Percentiles rank a stretch among this genome's conserved stretches.
Evolutionary conservation across 35 echinoderm and acorn worm genomes (phyloP).

Genomic region (Anneissia japonica): DNA sequence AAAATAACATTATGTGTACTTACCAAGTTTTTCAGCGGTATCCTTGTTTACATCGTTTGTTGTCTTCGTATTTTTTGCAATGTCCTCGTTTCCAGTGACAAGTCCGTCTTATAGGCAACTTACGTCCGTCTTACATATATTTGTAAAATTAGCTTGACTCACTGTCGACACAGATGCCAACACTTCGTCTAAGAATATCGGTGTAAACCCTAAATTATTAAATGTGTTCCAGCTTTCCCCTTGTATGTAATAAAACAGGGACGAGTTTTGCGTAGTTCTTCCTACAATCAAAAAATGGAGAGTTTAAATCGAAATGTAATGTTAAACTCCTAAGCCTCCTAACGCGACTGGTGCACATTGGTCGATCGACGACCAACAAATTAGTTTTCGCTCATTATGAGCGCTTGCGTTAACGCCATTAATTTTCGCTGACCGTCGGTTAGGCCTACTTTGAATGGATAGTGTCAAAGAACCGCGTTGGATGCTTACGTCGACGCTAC

Average conservation of each 20-base stretch:
- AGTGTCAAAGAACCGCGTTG: too few species aligned
- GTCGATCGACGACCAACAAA: too few species aligned
- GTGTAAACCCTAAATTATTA: conserved; percentile 21
- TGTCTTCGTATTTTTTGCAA: not conserved
- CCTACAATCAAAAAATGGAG: not conserved
- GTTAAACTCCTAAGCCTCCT: too few species aligned
- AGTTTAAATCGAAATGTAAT: too few species aligned
- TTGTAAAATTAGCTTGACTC: not conserved
- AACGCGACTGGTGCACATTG: too few species aligned
- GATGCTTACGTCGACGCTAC: too few species aligned
- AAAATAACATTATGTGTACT: too few species aligned
- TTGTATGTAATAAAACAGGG: conserved; percentile 23
- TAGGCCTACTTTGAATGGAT: too few species aligned
- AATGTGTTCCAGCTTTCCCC: conserved; percentile 23
- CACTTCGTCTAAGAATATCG: conserved; percentile 43
- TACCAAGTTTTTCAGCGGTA: not conserved
- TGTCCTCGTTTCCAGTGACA: not conserved
- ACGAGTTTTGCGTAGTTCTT: conserved; percentile 13
- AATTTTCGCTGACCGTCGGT: too few species aligned
- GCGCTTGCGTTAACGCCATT: too few species aligned
- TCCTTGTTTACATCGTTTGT: not conserved
- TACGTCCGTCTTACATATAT: not conserved
- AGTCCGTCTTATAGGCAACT: not conserved
- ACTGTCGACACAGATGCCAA: not conserved
- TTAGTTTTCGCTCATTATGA: too few species aligned